Evolutionary conservation across 2,888 invertebrate genomes (phyloP).

Genomic region (Ganaspis brasiliensis): DNA sequence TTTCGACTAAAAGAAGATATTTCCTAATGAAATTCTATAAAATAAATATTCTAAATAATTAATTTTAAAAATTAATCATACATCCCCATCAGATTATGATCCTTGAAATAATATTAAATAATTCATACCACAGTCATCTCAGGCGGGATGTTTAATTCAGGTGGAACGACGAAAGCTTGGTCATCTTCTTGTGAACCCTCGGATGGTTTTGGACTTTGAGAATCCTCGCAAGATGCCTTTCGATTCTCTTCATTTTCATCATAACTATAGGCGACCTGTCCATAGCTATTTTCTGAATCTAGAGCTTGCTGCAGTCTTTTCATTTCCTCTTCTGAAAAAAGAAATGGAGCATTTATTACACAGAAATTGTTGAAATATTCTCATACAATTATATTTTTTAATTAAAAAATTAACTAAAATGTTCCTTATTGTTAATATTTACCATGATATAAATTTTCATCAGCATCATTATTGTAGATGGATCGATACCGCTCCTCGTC

Average conservation of each 20-base stretch:
- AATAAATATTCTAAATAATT: no score
- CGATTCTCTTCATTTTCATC: constrained; percentile 82
- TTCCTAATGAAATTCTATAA: no score
- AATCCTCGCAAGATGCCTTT: constrained; percentile 78
- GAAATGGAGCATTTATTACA: constrained; percentile 49
- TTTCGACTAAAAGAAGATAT: no score
- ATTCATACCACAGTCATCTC: constrained; percentile 87
- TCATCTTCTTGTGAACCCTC: constrained; percentile 84
- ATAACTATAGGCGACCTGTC: constrained; percentile 90
- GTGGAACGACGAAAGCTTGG: constrained; percentile 88
- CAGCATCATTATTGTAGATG: constrained; percentile 92
- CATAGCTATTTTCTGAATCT: constrained; percentile 83
- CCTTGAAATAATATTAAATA: neutral
- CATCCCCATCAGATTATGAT: no score
- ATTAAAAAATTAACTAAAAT: no score
- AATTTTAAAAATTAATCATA: no score
- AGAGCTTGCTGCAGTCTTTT: constrained; percentile 91
- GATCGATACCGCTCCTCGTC: constrained; percentile 97
- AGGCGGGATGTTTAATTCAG: constrained; percentile 88
- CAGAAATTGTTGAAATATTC: no score
- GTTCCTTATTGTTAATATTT: constrained; percentile 70
- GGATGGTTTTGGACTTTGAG: constrained; percentile 77
- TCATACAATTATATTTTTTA: no score
- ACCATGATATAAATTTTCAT: constrained; percentile 96
- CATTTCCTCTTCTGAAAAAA: constrained; percentile 91